A percentile compares a stretch with the other conserved stretches of the same genome.
Conservation (phyloP, 2,797 vertebrate genomes). For the Botia kubotai region DNA sequence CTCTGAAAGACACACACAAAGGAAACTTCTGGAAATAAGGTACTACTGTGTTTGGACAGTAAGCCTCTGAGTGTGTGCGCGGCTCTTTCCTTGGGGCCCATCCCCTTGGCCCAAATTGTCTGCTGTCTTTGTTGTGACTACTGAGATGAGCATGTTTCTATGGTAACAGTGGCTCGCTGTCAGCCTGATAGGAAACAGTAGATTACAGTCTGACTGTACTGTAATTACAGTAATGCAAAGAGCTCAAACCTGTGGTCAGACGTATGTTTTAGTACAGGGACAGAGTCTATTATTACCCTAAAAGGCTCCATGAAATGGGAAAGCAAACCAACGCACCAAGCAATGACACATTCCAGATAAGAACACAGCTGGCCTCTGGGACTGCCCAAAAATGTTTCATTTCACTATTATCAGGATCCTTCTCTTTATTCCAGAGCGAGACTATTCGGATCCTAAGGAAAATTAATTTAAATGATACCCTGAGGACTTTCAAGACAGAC, state of each 20-base stretch:
- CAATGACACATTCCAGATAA: conserved; percentile 37
- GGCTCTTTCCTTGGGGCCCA: conserved; percentile 27
- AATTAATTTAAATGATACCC: not conserved
- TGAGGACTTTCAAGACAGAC: not conserved
- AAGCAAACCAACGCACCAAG: conserved; percentile 11
- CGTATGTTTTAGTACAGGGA: conserved; percentile 45
- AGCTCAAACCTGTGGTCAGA: conserved; percentile 51
- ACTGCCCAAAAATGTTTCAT: conserved; percentile 30
- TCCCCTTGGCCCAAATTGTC: conserved; percentile 46
- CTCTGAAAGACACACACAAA: conserved; percentile 78
- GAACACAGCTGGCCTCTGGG: not conserved
- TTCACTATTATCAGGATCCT: conserved; percentile 20
- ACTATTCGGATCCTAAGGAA: not conserved
- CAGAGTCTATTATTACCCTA: conserved; percentile 54
- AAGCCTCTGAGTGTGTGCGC: conserved; percentile 36
- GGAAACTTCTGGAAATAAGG: conserved; percentile 26
- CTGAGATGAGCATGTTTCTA: conserved; percentile 33
- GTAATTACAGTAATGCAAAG: conserved; percentile 57
- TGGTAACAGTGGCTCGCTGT: conserved; percentile 23
- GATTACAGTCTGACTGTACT: conserved; percentile 59
- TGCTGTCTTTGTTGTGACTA: conserved; percentile 59
- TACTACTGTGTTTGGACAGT: conserved; percentile 25
- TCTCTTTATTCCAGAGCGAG: conserved; percentile 4
- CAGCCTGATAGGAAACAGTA: conserved; percentile 38
- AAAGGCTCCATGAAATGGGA: conserved; percentile 41